Base-by-base conservation (phyloP, 2,888 invertebrate species). In the Lordiphosa andalusiaca region DNA sequence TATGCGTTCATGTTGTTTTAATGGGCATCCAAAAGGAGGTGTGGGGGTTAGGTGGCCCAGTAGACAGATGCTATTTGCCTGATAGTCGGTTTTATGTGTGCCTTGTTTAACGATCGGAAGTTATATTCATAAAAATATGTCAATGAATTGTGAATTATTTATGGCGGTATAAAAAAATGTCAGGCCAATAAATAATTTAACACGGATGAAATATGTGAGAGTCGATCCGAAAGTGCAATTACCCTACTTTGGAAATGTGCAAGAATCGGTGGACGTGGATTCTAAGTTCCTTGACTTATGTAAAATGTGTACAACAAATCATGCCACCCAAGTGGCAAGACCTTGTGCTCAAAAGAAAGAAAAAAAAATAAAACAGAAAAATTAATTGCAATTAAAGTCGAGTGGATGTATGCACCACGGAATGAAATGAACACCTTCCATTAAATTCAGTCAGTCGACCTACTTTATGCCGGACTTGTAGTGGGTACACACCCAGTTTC, bases 51-150 rank as follows among this genome's bases (percentile, higher is more conserved):
- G 49, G 46, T 37, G 54, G 23, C 50, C 44, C 10, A 44, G 39
- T 23, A 48, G 58, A 40, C 57, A 59, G 59, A 65, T 61, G 41
- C 61, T 51, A 71, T 71, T 71, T 69, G 69, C 57, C 73, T 37
- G 56, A 50, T 52, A 46, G 54, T 62, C 53, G 49, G 61, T 53
- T 80, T 73, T 70, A 75, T 72, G 60, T 72, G 60, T 66, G 75
- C 69, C 81, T 80, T 76, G 84, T 71, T 84, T 80, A 80, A 80
- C 71, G 78, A 80, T 80, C 84, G 78, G 78, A 80, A 80, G 78
- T 84, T 81, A 84, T 81, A 80, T 84, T 84, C 84, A 80, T 80
- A 80, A 80, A 80, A 80, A 80, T 80, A 80, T 84, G 78, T 83
- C 78, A 80, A 84, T 80, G 81, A 84, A 76, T 83, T 83, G 78